Evolutionary conservation across 2,113 vertebrate genomes (phyloP).

Genomic region (Corythoichthys intestinalis): DNA sequence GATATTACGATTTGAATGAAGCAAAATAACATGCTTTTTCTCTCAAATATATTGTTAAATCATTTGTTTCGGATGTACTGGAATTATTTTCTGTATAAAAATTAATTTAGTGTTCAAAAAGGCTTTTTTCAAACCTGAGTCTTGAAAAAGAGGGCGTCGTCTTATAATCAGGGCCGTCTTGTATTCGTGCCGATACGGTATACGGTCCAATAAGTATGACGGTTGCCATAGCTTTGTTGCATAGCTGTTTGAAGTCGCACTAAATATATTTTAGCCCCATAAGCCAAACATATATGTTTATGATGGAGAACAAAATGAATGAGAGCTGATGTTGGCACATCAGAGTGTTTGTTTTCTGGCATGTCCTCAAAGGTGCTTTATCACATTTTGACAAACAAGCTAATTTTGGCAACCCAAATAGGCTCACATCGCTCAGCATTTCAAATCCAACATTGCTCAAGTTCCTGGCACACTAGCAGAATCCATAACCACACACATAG

Average conservation of each 20-base stretch:
- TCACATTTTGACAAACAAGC: constrained; percentile 34
- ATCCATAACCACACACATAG: constrained; percentile 21
- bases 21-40: too few relatives aligned
- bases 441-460: constrained; percentile 44
- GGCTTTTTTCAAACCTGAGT: too few relatives aligned
- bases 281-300: background rate
- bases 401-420: constrained; percentile 40
- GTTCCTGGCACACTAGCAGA: constrained; percentile 32
- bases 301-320: background rate
- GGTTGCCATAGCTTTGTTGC: background rate
- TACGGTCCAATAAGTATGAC: background rate
- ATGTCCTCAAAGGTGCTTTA: constrained; percentile 6
- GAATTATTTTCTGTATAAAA: too few relatives aligned
- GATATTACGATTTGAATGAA: too few relatives aligned
- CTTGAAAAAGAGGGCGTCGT: too few relatives aligned
- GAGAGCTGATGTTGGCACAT: background rate
- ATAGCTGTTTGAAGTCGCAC: background rate
- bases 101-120: too few relatives aligned
- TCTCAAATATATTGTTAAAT: too few relatives aligned
- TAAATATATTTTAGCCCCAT: background rate
- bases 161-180: too few relatives aligned
- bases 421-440: constrained; percentile 44
- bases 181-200: background rate
- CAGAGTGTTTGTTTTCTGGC: background rate
- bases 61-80: too few relatives aligned